phyloP scores from a whole-genome alignment of 2,113 vertebrate species.

The Cyprinodon variegatus region DNA sequence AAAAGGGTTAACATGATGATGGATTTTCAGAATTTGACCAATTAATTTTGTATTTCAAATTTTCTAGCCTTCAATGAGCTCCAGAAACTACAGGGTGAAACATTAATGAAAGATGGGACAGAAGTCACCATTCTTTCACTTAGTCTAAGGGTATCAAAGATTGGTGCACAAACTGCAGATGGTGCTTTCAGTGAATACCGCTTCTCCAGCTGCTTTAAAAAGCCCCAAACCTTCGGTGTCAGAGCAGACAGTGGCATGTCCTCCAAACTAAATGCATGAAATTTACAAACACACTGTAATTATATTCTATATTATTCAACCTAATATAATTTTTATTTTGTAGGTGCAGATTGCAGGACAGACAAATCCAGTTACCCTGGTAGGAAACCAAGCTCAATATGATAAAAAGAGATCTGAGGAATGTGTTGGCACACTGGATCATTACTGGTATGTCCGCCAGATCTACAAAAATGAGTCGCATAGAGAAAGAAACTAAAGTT shows the following conservation, averaged over 20 bases:
- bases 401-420: background rate
- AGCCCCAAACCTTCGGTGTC: background rate
- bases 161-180: no score
- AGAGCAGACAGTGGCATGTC: background rate
- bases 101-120: background rate
- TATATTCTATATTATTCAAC: background rate
- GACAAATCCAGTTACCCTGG: background rate
- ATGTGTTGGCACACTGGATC: slow-evolving; percentile 1
- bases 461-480: slow-evolving; percentile 18
- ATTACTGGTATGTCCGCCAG: slow-evolving; percentile 53
- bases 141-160: fast-evolving
- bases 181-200: no score
- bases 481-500: slow-evolving; percentile 44
- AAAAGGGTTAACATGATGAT: no score
- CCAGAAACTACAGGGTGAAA: background rate
- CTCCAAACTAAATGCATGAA: no score
- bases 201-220: background rate
- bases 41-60: background rate
- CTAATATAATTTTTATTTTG: background rate
- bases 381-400: background rate
- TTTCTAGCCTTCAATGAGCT: background rate
- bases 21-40: no score
- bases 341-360: background rate
- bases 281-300: no score
- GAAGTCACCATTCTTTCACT: slow-evolving; percentile 1